Evolutionary conservation across 2,797 vertebrate genomes (phyloP).

Genomic region (Numenius phaeopus): DNA sequence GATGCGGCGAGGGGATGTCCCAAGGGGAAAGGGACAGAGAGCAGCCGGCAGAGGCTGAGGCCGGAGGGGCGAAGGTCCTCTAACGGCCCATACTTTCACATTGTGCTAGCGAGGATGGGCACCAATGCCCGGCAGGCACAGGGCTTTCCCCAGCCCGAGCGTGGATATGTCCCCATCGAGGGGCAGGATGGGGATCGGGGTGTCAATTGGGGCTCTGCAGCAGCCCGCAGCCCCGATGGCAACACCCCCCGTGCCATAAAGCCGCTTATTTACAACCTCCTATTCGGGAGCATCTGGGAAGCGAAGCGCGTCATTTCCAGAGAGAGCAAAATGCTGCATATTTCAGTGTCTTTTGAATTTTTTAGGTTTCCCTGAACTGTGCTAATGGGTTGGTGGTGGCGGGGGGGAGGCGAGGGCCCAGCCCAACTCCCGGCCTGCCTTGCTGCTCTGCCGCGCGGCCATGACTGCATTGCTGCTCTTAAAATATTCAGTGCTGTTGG

Average conservation of each 20-base stretch:
- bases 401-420: background rate
- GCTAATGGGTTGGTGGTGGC: constrained; percentile 60
- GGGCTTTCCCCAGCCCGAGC: background rate
- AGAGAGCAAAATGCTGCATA: constrained; percentile 47
- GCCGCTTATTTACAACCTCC: constrained; percentile 48
- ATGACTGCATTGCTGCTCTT: constrained; percentile 64
- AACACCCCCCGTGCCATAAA: constrained; percentile 45
- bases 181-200: background rate
- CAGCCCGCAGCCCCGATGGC: background rate
- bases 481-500: constrained; percentile 68
- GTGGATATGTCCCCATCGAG: background rate
- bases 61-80: background rate
- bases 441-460: constrained; percentile 22
- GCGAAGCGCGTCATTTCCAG: constrained; percentile 51
- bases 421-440: constrained; percentile 65
- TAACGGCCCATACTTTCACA: background rate
- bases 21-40: background rate
- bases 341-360: constrained; percentile 58
- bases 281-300: constrained; percentile 54
- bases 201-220: background rate
- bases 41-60: background rate
- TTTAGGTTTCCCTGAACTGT: constrained; percentile 71
- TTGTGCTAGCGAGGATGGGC: fast-evolving
- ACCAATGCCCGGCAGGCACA: fast-evolving
- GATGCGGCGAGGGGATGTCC: background rate